Percentiles rank a stretch among this genome's conserved stretches.
These are phyloP conservation scores for Oenanthe oenanthe DNA, from an alignment of 2,113 vertebrate species.

Conservation along the genomic window DNA sequence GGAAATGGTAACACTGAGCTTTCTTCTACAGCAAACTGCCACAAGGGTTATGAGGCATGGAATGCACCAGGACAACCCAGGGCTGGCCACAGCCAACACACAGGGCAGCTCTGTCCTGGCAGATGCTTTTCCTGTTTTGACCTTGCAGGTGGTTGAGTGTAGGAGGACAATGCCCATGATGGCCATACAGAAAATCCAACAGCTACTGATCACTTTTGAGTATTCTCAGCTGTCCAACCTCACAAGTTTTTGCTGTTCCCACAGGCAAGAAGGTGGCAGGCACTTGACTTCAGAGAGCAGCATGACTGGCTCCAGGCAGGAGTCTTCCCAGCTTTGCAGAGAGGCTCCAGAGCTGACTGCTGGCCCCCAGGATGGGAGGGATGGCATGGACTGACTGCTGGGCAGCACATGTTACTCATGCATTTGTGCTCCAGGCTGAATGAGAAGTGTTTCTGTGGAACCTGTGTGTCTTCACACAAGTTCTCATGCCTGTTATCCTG, in stretches of 20 bases:
- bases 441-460: neutral
- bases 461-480: neutral
- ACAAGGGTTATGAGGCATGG: neutral
- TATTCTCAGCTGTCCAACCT: neutral
- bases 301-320: neutral
- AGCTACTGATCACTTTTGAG: neutral
- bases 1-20: neutral
- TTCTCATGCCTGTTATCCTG: slow-evolving; percentile 21
- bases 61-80: neutral
- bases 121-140: neutral
- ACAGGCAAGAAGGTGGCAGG: neutral
- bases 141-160: fast-evolving
- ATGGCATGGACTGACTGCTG: neutral
- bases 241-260: neutral
- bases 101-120: neutral
- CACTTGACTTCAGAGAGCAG: neutral
- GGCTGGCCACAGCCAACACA: fast-evolving
- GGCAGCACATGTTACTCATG: neutral
- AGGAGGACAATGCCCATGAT: neutral
- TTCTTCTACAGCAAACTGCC: neutral
- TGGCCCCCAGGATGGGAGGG: neutral
- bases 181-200: neutral
- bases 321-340: neutral
- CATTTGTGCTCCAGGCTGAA: neutral
- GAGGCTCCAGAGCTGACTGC: neutral